Conservation (phyloP, 2,113 vertebrate genomes). For the Paratilapia polleni region DNA sequence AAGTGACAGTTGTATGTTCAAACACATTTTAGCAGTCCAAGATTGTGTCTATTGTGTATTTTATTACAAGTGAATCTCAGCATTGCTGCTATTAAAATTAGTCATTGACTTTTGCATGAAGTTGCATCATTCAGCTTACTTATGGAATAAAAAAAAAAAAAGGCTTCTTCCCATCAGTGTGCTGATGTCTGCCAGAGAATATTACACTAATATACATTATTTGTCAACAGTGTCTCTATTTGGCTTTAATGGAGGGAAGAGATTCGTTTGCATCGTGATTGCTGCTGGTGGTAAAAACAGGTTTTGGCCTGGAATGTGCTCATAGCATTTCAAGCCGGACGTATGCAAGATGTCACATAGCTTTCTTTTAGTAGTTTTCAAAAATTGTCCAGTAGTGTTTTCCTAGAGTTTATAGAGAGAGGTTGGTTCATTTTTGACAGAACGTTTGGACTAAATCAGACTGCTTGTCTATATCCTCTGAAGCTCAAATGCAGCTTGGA, state of each 20-base stretch:
- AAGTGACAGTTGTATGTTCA: neutral
- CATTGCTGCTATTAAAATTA: slow-evolving; percentile 25
- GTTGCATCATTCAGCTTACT: slow-evolving; percentile 42
- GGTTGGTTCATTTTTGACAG: neutral
- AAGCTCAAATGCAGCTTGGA: neutral
- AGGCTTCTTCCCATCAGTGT: neutral
- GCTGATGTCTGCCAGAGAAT: slow-evolving; percentile 18
- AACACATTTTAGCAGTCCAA: slow-evolving; percentile 14
- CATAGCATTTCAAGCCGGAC: neutral
- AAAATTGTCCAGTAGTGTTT: neutral
- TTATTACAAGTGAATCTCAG: slow-evolving; percentile 3
- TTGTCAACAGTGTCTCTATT: neutral
- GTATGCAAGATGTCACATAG: neutral
- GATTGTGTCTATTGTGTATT: slow-evolving; percentile 6
- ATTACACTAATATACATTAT: slow-evolving; percentile 11
- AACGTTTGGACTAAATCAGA: neutral
- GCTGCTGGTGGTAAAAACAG: slow-evolving; percentile 21
- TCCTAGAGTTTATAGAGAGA: neutral
- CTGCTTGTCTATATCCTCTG: neutral
- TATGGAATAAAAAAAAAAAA: neutral
- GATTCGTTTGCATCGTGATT: slow-evolving; percentile 6
- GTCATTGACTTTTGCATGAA: slow-evolving; percentile 22
- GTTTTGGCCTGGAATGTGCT: neutral
- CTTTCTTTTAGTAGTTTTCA: neutral
- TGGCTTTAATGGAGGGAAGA: slow-evolving; percentile 5